Percentiles rank a stretch among this genome's conserved stretches.
Evolutionary conservation across 2,113 vertebrate genomes (phyloP).

Genomic region (Chloropsis hardwickii): DNA sequence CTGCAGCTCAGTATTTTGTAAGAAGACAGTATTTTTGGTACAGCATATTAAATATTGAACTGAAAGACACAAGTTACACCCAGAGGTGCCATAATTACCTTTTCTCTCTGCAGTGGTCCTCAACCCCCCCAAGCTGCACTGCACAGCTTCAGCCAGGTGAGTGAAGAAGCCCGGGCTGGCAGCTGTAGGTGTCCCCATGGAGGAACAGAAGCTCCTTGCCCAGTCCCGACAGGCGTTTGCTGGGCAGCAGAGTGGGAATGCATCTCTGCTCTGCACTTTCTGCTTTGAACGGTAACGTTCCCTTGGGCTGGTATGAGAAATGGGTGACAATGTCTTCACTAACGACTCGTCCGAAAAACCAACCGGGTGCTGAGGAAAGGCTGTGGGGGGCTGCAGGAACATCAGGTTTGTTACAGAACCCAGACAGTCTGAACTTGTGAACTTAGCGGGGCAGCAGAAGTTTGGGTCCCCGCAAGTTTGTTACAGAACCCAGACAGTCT

Average conservation of each 20-base stretch:
- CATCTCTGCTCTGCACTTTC: background rate
- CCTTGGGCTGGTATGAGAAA: background rate
- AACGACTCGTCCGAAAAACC: fast-evolving
- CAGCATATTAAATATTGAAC: background rate
- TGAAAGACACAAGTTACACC: background rate
- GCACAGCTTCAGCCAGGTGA: too few relatives aligned
- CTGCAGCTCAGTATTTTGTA: background rate
- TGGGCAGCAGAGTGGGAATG: background rate
- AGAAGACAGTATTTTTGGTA: background rate
- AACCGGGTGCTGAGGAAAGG: fast-evolving
- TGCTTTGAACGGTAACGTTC: fast-evolving
- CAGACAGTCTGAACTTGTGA: background rate
- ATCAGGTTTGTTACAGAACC: background rate
- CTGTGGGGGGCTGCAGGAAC: background rate
- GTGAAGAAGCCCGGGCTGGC: background rate
- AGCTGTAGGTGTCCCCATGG: background rate
- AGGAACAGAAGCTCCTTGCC: fast-evolving
- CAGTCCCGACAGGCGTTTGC: fast-evolving
- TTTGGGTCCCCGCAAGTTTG: too few relatives aligned
- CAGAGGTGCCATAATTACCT: background rate
- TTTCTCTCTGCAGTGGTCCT: fast-evolving
- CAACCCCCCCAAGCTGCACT: fast-evolving
- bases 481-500: background rate
- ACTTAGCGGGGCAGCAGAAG: background rate
- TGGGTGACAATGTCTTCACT: background rate